Base-by-base conservation (phyloP, 2,113 vertebrate genomes). In the Nycticryphes semicollaris region DNA sequence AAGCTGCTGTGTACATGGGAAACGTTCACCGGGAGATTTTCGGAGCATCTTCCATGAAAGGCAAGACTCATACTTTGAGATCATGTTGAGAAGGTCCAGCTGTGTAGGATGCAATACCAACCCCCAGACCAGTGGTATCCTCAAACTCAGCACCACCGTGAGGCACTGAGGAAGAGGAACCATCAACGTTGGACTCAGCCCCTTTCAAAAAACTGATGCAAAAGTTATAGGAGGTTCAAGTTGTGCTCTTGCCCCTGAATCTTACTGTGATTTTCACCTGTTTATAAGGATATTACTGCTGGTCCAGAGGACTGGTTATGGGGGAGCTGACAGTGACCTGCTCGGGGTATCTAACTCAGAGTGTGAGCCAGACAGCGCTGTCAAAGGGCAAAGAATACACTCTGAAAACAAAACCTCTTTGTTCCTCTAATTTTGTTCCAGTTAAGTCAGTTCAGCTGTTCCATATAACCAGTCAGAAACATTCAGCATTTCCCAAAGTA, bases 401-500 rank as follows among this genome's bases (percentile, higher is more conserved):
- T 88, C 87, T 93, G 88, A 64, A 93, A 94, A 97, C 96, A 97
- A 97, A 95, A 95, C 92, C 76, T 93, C 95, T 97, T 96, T 96
- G 96, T 97, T 96, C 96, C 92, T 95, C 92, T 96, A 93, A 96
- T 96, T 97, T 96, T 96, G 96, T 97, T 97, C 96, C 96, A 96
- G 93, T 96, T 96, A 96, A 97, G 93, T 97, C 96, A 96, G 86
- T 96, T 97, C 96, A 97, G 96, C 95, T 96, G 96, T 96, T 96
- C 95, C 94, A 93, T 84, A 96, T 89, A 96, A 94, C 90, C 80
- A 95, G 96, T 96, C 93, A 95, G 95, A 96, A 96, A 86, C 87
- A 96, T 82, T 84, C 96, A 93, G 80, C 73, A 75, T 94, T 96
- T 96, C 92, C 88, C 94, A 90, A 97, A 96, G 90, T 97, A 96